Base-by-base conservation (phyloP, 2,113 vertebrate genomes). In the Toxotes jaculatrix region DNA sequence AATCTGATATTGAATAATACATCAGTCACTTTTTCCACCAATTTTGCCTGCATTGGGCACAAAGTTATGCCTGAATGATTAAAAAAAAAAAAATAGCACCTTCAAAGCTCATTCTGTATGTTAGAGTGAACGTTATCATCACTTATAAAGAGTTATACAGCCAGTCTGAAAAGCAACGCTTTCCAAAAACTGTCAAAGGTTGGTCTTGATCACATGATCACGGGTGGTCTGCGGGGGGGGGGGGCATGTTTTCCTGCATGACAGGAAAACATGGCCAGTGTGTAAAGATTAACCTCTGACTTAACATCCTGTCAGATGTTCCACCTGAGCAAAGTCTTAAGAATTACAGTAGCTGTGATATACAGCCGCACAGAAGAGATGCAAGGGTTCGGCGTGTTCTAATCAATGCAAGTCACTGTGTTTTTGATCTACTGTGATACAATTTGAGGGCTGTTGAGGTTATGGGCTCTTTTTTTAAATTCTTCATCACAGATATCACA, bases 201-300 rank as follows among this genome's bases (percentile, higher is more conserved):
- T 83, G 85, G 74, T 80, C 74, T 82, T 31, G 60, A 70, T 86
- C 74, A 79, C 70, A 62, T 61, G 74, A 55, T 71, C 63, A 10
- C 49, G 47, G 51, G 42, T 59, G 75, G 75, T 80, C 60, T 75
- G 74, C 5, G 68, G 21, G 47, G 73, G 63, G 57, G n/a, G n/a
- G n/a, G n/a, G n/a, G n/a, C n/a, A n/a, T n/a, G n/a, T n/a, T n/a
- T n/a, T n/a, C n/a, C n/a, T 5, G 68, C 79, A 59, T 83, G 86
- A 83, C 76, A 79, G 62, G 49, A 80, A 90, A 88, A 88, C 88
- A 84, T 70, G 68, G 83, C 77, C 82, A 40, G 45, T 55, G 88
- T 87, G 88, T 77, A 85, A 84, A 90, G 83, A 91, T 90, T 87
- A 88, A 91, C 89, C 87, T 88, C 75, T 79, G 81, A 82, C 79